Conservation (phyloP, 2,113 vertebrate species). For the Xerus inauris region DNA sequence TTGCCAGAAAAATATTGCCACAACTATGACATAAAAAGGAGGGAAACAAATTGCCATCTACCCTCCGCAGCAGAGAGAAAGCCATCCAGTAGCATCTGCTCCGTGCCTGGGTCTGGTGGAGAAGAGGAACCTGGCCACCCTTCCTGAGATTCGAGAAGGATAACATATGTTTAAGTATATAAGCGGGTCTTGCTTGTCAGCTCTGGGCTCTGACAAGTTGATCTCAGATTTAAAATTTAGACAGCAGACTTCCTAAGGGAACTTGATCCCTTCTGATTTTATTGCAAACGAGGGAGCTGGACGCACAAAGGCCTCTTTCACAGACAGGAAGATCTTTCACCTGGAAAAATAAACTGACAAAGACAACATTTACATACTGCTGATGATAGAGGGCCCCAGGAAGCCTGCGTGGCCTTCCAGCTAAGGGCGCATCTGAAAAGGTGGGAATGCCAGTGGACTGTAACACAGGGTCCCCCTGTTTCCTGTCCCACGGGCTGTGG, state of each 20-base stretch:
- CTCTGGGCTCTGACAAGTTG: neutral
- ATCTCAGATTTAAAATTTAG: constrained; percentile 52
- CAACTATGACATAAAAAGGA: neutral
- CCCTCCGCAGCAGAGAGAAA: too few relatives aligned
- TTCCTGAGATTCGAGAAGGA: neutral
- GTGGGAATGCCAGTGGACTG: neutral
- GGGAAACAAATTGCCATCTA: neutral
- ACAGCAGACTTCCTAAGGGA: neutral
- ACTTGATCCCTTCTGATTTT: constrained; percentile 39
- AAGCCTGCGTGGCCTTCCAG: neutral
- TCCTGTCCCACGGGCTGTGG: neutral
- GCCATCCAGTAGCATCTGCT: fast-evolving
- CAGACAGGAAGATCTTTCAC: constrained; percentile 66
- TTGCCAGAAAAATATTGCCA: neutral
- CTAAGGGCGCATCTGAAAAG: constrained; percentile 63
- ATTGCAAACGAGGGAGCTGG: constrained; percentile 48
- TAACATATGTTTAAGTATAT: neutral
- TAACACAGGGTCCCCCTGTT: neutral
- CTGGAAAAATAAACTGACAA: constrained; percentile 76
- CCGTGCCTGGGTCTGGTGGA: fast-evolving
- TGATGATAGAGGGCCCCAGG: constrained; percentile 52
- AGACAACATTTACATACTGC: constrained; percentile 63
- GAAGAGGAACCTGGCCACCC: neutral
- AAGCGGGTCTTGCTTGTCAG: neutral
- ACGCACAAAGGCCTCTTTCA: constrained; percentile 67